Conservation (phyloP, 2,888 invertebrate species). For the Megamerina dolium region DNA sequence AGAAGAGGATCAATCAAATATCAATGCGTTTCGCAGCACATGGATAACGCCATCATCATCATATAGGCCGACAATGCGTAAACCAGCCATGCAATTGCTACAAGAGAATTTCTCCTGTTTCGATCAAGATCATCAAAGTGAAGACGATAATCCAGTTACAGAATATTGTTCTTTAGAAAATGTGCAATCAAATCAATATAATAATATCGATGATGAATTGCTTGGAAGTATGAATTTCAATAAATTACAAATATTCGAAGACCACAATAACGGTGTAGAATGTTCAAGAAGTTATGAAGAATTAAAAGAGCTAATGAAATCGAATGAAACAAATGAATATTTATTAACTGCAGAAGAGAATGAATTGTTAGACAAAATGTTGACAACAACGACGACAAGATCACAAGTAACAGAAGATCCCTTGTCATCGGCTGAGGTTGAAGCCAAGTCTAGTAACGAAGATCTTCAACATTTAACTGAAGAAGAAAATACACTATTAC, state of each 20-base stretch:
- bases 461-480: constrained; percentile 16
- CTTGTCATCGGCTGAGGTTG: no score
- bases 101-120: constrained; percentile 10
- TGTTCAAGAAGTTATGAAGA: constrained; percentile 34
- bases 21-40: no score
- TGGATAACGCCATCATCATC: no score
- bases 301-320: constrained; percentile 24
- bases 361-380: constrained; percentile 21
- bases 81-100: constrained; percentile 19
- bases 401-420: no score
- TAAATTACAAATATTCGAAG: constrained; percentile 23
- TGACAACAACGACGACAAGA: neutral
- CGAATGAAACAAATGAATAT: constrained; percentile 14
- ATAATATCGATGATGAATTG: constrained; percentile 32
- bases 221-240: constrained; percentile 31
- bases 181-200: constrained; percentile 18
- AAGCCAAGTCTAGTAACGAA: neutral
- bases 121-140: constrained; percentile 11
- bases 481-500: constrained; percentile 24
- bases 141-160: constrained; percentile 19
- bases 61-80: constrained; percentile 20
- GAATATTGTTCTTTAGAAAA: constrained; percentile 31
- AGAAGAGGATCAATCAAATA: no score
- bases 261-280: constrained; percentile 24
- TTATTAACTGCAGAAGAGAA: constrained; percentile 22